Evolutionary conservation across 2,888 invertebrate genomes (phyloP).

Genomic region (Metallyticus violacea): DNA sequence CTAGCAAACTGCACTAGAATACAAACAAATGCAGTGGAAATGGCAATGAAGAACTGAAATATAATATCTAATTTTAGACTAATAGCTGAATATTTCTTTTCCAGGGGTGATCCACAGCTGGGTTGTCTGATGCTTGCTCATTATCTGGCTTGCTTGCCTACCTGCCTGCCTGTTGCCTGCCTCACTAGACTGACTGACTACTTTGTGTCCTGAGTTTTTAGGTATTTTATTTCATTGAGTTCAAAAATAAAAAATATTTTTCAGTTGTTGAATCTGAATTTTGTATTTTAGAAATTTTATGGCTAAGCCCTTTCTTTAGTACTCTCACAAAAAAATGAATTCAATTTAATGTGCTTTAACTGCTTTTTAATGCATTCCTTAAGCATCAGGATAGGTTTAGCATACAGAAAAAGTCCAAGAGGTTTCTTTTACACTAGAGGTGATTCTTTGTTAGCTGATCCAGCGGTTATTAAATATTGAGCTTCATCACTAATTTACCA

Average conservation of each 20-base stretch:
- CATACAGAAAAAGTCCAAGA: too few species aligned
- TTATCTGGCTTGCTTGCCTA: neutral
- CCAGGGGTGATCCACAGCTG: slow-evolving; percentile 33
- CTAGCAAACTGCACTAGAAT: neutral
- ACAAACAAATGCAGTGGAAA: neutral
- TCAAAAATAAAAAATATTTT: neutral
- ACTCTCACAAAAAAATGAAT: neutral
- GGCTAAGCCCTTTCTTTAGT: neutral
- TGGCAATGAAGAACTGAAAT: neutral
- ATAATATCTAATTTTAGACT: neutral
- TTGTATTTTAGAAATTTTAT: neutral
- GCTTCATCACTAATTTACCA: too few species aligned
- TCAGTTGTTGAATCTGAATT: neutral
- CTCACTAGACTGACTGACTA: neutral
- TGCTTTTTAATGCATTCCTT: neutral
- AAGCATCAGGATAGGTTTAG: neutral
- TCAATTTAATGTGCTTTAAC: neutral
- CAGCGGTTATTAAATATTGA: too few species aligned
- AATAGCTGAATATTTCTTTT: slow-evolving; percentile 7
- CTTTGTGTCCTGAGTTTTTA: neutral
- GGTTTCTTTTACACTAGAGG: too few species aligned
- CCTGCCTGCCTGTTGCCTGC: neutral
- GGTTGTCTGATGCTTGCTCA: slow-evolving; percentile 29
- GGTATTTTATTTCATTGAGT: neutral
- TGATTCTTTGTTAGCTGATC: too few species aligned